Base-by-base conservation (phyloP, 2,113 vertebrate genomes). In the Leiothrix lutea region DNA sequence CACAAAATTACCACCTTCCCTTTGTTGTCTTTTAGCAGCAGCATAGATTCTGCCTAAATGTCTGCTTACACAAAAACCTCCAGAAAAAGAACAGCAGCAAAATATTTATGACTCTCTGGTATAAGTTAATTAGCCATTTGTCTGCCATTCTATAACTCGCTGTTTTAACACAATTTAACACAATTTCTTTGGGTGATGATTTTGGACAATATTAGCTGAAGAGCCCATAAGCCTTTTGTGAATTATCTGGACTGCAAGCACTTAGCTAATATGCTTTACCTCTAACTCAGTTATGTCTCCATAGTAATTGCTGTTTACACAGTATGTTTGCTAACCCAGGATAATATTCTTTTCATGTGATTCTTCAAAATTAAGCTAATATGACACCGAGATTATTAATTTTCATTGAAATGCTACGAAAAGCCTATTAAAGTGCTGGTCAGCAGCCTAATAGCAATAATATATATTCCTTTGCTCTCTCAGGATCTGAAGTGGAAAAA, bases 281-380 rank as follows among this genome's bases (percentile, higher is more conserved):
- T 90, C 69, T 83, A 86, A 88, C 13, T 84, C 77, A 64, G 4
- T 88, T 91, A 88, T 22, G 24, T 84, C 69, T 94, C 77, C 65
- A 81, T 40, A 71, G 77, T 29, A 92, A 86, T 72, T 84, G 28
- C 31, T 90, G 31, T 70, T 92, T 92, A 86, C 44, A 66, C 38
- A 73, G 45, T 45, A 54, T 80, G 35, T 82, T 94, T 86, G 51
- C 67, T 92, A 91, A 86, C 44, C 18, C 24, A 71, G 24, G 31
- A 84, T 78, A 91, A 92, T 81, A 56, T 56, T 78, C 6, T 78
- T 84, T 35, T 38, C 35, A 61, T 60, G 28, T 24, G 22, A 78
- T 62, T 93, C 71, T 88, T 88, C 65, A 92, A 80, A 95, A 86
- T 86, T 74, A 86, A 56, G 11, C 16, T 80, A 82, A 85, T 73